phyloP scores from a whole-genome alignment of 2,797 vertebrate genomes.

The Acanthurus tractus region DNA sequence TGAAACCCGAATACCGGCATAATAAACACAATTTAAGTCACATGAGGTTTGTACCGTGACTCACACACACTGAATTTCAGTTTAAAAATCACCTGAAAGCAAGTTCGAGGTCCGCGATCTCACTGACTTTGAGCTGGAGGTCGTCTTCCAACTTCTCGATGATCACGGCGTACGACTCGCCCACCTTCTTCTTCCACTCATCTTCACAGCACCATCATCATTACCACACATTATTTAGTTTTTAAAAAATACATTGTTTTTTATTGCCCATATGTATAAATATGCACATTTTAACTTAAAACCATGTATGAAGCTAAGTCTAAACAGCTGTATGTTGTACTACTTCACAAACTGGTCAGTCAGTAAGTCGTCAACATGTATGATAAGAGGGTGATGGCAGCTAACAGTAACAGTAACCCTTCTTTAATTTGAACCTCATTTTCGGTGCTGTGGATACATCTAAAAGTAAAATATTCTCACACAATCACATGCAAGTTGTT shows the following conservation, averaged over 20 bases:
- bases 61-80: no score
- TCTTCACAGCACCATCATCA: constrained; percentile 79
- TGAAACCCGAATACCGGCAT: not conserved
- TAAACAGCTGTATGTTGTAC: not conserved
- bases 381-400: not conserved
- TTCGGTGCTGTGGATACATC: not conserved
- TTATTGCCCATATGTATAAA: not conserved
- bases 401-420: not conserved
- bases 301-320: not conserved
- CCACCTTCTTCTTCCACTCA: constrained; percentile 99
- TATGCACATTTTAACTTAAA: not conserved
- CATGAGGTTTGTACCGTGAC: accelerated
- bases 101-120: constrained; percentile 88
- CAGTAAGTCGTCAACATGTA: not conserved
- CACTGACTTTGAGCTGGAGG: constrained; percentile 90
- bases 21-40: not conserved
- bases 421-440: not conserved
- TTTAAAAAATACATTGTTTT: not conserved
- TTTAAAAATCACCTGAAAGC: constrained; percentile 91
- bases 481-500: constrained; percentile 68
- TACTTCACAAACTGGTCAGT: not conserved
- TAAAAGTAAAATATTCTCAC: constrained; percentile 1
- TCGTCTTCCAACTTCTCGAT: constrained; percentile 92
- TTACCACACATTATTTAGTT: constrained; percentile 14
- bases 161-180: constrained; percentile 92